Evolutionary conservation across 2,888 invertebrate species (phyloP).

Genomic region (Watsonalla cultraria): DNA sequence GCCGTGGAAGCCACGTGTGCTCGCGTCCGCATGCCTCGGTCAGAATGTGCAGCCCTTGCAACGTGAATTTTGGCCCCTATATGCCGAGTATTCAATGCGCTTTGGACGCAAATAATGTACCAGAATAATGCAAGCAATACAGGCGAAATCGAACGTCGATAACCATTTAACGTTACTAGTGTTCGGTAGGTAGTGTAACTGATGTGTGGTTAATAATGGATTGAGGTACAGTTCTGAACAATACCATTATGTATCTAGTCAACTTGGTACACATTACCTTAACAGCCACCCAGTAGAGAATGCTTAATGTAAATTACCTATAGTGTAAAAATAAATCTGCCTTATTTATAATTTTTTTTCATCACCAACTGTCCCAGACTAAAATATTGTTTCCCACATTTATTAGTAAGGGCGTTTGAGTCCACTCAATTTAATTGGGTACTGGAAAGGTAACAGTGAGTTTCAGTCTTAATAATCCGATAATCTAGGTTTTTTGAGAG

Average conservation of each 20-base stretch:
- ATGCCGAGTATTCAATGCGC: slow-evolving; percentile 70
- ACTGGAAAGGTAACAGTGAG: no score
- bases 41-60: slow-evolving; percentile 68
- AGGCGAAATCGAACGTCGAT: slow-evolving; percentile 42
- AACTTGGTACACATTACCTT: no score
- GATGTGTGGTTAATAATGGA: slow-evolving; percentile 24
- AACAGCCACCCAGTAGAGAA: no score
- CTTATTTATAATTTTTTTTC: no score
- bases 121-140: slow-evolving; percentile 52
- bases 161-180: slow-evolving; percentile 30
- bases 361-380: no score
- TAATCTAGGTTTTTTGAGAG: no score
- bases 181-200: slow-evolving; percentile 18
- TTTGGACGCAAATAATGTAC: slow-evolving; percentile 57
- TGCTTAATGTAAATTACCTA: no score
- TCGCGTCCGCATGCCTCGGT: slow-evolving; percentile 66
- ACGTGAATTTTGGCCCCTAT: slow-evolving; percentile 68
- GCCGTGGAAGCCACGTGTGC: slow-evolving; percentile 73
- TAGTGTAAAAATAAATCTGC: no score
- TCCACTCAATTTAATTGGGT: no score
- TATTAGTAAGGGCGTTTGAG: no score
- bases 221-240: slow-evolving; percentile 12
- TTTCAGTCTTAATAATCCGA: no score
- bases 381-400: no score
- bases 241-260: not conserved